phyloP scores from a whole-genome alignment of 1,140 invertebrate genomes.

The Drosophila kikkawai region DNA sequence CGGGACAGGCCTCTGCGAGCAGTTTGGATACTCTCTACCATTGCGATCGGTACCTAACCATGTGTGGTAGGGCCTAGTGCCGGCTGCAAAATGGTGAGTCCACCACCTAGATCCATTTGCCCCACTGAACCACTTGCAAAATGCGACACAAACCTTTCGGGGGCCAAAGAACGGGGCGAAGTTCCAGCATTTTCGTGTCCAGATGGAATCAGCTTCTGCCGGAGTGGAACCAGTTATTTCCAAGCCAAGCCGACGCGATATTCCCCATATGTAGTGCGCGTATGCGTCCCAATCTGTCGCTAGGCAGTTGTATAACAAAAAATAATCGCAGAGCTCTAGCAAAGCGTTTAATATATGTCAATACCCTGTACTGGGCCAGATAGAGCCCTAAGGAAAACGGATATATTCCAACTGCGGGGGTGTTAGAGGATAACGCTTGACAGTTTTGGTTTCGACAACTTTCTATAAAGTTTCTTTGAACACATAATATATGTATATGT shows the following conservation, averaged over 20 bases:
- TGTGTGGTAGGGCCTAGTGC: slow-evolving; percentile 57
- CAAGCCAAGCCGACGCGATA: slow-evolving; percentile 60
- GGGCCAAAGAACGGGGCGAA: background rate
- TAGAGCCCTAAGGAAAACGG: background rate
- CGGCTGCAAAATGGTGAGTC: slow-evolving; percentile 74
- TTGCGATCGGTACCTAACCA: slow-evolving; percentile 23
- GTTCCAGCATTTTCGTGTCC: slow-evolving; percentile 22
- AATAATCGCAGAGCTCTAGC: slow-evolving; percentile 25
- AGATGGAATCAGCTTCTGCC: slow-evolving; percentile 68
- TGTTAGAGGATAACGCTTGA: background rate
- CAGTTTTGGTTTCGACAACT: background rate
- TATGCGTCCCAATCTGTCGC: slow-evolving; percentile 42
- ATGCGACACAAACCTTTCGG: slow-evolving; percentile 15
- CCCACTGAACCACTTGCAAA: slow-evolving; percentile 65
- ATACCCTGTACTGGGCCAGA: slow-evolving; percentile 27
- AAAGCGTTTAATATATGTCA: slow-evolving; percentile 1
- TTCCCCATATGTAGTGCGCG: slow-evolving; percentile 28
- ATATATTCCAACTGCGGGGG: background rate
- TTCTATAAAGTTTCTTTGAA: background rate
- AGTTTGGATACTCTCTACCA: slow-evolving; percentile 31
- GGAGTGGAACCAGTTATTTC: slow-evolving; percentile 73
- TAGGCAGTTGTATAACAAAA: slow-evolving; percentile 49
- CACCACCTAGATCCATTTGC: background rate
- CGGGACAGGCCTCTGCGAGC: slow-evolving; percentile 1
- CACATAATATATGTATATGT: background rate